Evolutionary conservation across 2,113 vertebrate species (phyloP), one percentile per base, ranked within the genome.

Genomic region (Tragulus kanchil): DNA sequence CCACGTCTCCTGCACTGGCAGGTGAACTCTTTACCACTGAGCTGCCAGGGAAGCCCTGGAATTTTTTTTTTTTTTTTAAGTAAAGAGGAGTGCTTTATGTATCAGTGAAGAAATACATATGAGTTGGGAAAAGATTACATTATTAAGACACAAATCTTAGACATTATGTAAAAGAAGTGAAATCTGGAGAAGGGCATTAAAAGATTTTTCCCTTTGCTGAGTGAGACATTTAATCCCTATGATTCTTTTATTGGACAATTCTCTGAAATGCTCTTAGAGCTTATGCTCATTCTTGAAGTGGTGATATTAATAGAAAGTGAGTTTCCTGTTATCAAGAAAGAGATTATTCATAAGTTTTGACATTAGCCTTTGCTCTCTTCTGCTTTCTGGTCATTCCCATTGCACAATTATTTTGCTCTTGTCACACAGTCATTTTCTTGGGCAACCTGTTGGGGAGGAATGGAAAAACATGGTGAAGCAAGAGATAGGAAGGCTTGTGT

Each of bases 351-450:
- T 2, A 28, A 19, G 61, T 58, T 79, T 84, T 89, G 58, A 84
- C 65, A 56, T 19, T 16, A 82, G n/a, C 71, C 9, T 96, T 82
- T 89, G 11, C 11, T 93, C 67, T 89, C 95, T 97, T 96, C 90
- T 92, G 79, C 79, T 96, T 96, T 96, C 36, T 81, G 26, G 8
- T 64, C 2, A 17, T 23, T 64, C 52, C 26, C 23, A 64, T 97
- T 97, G 71, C 21, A 23, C 81, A 97, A 89, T 62, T 89, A 79
- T 93, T 94, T 98, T 59, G 45, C 45, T 89, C 79, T 84, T 15
- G 8, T 42, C 56, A 59, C 42, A 26, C 17, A 95, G 96, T 85
- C 23, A 7, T 79, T 88, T 89, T 87, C 59, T 93, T 87, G 81
- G 42, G 75, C 26, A 97, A 92, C 48, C 17, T 50, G 3, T 23